These are phyloP conservation scores for Stegophylla sp. DNA, from an alignment of 2,888 invertebrate species.

Conservation along the genomic window DNA sequence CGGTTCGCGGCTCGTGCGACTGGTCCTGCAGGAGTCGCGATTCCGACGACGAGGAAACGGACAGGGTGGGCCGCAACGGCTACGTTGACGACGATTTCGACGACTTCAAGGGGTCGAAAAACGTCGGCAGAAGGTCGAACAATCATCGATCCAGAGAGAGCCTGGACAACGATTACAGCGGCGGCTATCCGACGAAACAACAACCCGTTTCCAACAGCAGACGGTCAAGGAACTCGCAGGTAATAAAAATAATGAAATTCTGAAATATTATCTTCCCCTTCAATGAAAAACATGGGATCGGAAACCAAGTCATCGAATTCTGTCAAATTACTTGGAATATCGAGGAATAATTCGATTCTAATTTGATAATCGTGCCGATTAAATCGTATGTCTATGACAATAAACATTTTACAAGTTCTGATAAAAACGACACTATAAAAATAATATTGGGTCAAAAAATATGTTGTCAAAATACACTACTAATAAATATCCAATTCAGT, in stretches of 20 bases:
- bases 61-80: conserved; percentile 30
- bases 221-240: conserved; percentile 41
- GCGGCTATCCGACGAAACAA: conserved; percentile 48
- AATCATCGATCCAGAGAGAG: conserved; percentile 59
- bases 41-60: conserved; percentile 45
- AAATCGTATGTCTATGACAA: no score
- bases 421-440: background rate
- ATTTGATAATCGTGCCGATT: no score
- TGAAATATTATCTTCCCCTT: no score
- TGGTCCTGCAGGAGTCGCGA: conserved; percentile 26
- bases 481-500: no score
- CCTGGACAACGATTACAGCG: conserved; percentile 51
- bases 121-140: conserved; percentile 44
- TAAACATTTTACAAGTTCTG: no score
- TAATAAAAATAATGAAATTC: no score
- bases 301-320: no score
- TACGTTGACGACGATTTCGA: conserved; percentile 48
- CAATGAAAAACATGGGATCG: no score
- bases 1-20: conserved; percentile 6
- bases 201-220: conserved; percentile 29
- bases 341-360: no score
- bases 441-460: no score
- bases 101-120: conserved; percentile 12
- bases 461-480: no score
- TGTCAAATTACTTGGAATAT: no score